phyloP scores from a whole-genome alignment of 1,140 invertebrate genomes.

The Physella acuta region DNA sequence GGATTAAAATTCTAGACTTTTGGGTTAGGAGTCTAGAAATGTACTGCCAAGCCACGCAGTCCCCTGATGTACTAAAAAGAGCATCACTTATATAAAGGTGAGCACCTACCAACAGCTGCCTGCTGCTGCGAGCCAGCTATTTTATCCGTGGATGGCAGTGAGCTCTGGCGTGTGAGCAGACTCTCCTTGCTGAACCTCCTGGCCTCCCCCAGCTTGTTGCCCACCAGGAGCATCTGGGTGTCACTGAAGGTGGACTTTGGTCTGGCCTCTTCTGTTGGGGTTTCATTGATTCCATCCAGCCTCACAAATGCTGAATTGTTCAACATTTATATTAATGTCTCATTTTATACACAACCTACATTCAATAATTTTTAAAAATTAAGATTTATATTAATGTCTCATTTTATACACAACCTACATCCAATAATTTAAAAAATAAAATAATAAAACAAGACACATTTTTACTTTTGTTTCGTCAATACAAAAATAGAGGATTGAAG shows the following conservation, averaged over 20 bases:
- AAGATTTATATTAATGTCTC: neutral
- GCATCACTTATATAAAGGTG: too few species aligned
- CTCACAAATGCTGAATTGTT: too few species aligned
- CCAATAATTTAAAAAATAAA: neutral
- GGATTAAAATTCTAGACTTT: too few species aligned
- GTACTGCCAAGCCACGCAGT: too few species aligned
- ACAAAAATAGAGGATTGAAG: neutral
- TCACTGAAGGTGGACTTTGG: slow-evolving; percentile 24
- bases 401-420: neutral
- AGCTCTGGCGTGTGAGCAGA: slow-evolving; percentile 17
- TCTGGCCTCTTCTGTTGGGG: slow-evolving; percentile 10
- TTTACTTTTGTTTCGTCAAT: neutral
- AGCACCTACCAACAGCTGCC: neutral
- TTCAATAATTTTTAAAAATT: too few species aligned
- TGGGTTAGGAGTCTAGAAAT: too few species aligned
- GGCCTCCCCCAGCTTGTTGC: neutral
- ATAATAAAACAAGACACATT: neutral
- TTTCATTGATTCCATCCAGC: too few species aligned
- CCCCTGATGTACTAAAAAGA: too few species aligned
- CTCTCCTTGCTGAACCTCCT: slow-evolving; percentile 15
- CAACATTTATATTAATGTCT: too few species aligned
- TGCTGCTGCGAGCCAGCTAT: neutral
- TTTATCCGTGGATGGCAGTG: slow-evolving; percentile 15
- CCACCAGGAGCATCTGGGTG: slow-evolving; percentile 11
- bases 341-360: too few species aligned